Evolutionary conservation across 2,113 vertebrate genomes (phyloP), one percentile per base, ranked within the genome.

Genomic region (Ellobius talpinus): DNA sequence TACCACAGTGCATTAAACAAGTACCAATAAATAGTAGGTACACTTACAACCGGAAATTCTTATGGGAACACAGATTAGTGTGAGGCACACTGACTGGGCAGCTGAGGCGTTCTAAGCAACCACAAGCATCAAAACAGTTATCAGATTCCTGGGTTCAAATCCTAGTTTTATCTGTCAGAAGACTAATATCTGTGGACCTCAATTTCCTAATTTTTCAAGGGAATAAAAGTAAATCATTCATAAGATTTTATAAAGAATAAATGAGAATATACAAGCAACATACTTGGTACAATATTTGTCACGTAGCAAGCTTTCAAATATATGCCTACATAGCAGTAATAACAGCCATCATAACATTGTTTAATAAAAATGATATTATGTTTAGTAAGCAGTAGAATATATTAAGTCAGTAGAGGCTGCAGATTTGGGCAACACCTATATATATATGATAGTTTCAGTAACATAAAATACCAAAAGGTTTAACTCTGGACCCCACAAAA

Each of bases 191-290:
- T 61, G 33, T 74, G 36, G 52, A 85, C 42, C 50, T 94, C 63
- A 16, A 90, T 61, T 66, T 73, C 92, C 70, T 85, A 84, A 39
- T 47, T 50, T 88, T 93, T 89, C n/a, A 88, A 89, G 50, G 84
- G n/a, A 24, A 66, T 39, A 92, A 68, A 39, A 65, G 68, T 82
- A 81, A 94, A 86, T 61, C 26, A 42, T 9, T 65, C 58, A 24
- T 5, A 45, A 0, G 2, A 11, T 76, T 96, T 94, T 86, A 93
- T 79, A 78, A 78, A 65, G 47, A 91, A 31, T 89, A 81, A 86
- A 23, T 87, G 16, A 93, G 39, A 93, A 78, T 23, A 93, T 70
- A 61, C 31, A 76, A 61, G 21, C 89, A 77, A 85, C 93, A 87
- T 23, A 78, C 36, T 76, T n/a, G 66, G 24, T 33, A 74, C 26